Evolutionary conservation across 1,140 invertebrate species (phyloP).

Genomic region (Danaus plexippus): DNA sequence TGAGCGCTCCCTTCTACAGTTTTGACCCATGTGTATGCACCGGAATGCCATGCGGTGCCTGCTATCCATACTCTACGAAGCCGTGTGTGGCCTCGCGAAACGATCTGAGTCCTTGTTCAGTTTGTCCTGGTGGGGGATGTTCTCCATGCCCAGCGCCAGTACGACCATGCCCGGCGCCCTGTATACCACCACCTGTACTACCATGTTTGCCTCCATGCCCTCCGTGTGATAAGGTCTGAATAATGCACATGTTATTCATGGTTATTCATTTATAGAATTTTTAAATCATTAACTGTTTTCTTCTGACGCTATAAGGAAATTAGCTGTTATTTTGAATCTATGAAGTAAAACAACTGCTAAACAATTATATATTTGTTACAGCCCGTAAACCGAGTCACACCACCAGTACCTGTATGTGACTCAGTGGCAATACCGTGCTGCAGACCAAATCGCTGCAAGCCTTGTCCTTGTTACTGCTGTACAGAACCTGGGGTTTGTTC

Average conservation of each 20-base stretch:
- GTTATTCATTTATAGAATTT: neutral
- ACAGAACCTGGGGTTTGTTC: constrained; percentile 44
- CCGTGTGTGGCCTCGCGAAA: constrained; percentile 47
- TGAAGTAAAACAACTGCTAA: no score
- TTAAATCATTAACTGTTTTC: neutral
- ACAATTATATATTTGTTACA: constrained; percentile 10
- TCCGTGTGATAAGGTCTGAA: constrained; percentile 51
- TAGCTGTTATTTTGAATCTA: no score
- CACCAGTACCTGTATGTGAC: constrained; percentile 33
- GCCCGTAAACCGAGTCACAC: constrained; percentile 33
- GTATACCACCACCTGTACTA: constrained; percentile 41
- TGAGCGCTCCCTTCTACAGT: constrained; percentile 55
- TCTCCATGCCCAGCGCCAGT: constrained; percentile 57
- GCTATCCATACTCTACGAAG: constrained; percentile 51
- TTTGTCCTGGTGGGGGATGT: constrained; percentile 56
- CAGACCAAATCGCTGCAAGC: constrained; percentile 47
- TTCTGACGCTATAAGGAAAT: neutral
- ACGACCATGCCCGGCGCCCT: constrained; percentile 46
- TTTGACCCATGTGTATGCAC: constrained; percentile 53
- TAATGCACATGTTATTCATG: no score
- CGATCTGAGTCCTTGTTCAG: constrained; percentile 41
- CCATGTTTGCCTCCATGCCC: constrained; percentile 51
- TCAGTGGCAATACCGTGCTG: constrained; percentile 47
- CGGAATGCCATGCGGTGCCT: constrained; percentile 50
- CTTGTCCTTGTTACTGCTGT: constrained; percentile 56